Base-by-base conservation (phyloP, 2,113 vertebrate species). In the Pimephales promelas region DNA sequence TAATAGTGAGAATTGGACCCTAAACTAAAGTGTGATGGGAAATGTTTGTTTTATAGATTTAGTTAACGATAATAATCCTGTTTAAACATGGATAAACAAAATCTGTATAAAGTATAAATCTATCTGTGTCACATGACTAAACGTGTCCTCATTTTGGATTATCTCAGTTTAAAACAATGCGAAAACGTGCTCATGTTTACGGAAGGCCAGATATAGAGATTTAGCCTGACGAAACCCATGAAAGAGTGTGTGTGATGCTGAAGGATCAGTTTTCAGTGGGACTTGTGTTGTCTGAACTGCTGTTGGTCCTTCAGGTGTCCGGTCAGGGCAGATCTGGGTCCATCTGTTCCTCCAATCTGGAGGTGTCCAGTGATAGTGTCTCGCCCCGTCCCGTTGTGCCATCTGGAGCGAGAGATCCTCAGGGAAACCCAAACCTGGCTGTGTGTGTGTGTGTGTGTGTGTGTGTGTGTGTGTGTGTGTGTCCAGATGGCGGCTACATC, bases 331-430 rank as follows among this genome's bases (percentile, higher is more conserved):
- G 71, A 22, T 57, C 68, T 43, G 13, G 8, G 20, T 59, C 83
- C 85, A 85, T 87, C 83, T 88, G 85, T n/a, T 78, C 54, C 43
- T 71, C 45, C 83, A 82, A 84, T 84, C 86, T 84, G 86, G 64
- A 40, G 28, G 6, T 28, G 9, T 68, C 36, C 31, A 49, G 79
- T 10, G 49, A 9, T 31, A 10, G 24, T 54, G 18, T 28, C 59
- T 36, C 61, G n/a, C 10, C 10, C 28, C 16, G 18, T 71, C 36
- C 52, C 68, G 5, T 34, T 13, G 22, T 54, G 74, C 85, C 85
- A 86, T 86, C 81, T 86, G 85, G 64, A 86, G 62, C 47, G 36
- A 45, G 61, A 47, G 62, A 78, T 75, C 85, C 68, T 59, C 70
- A 70, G 64, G 79, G 81, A 79, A 71, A 75, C 73, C 47, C 20